Evolutionary conservation across 2,113 vertebrate genomes (phyloP), one percentile per base, ranked within the genome.

Genomic region (Eptesicus fuscus): DNA sequence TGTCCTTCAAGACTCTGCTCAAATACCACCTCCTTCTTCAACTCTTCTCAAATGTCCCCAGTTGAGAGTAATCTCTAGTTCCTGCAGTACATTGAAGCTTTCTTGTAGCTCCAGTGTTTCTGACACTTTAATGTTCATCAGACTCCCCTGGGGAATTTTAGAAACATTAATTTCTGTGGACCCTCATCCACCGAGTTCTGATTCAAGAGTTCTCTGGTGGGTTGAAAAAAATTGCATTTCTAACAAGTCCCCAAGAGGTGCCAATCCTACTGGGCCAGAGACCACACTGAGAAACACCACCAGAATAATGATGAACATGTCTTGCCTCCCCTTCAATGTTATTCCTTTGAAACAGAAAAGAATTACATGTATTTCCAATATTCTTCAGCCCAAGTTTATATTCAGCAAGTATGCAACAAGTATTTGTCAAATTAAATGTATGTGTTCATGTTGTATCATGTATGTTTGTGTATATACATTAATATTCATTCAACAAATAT

Each of bases 401-500:
- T 85, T 83, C 73, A 90, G 74, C 61, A 90, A 47, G 40, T 70
- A 69, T 2, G 16, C 44, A 49, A 90, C 23, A 86, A 95, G 88
- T 95, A 92, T 95, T 88, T 97, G 73, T 91, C 77, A 85, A 90
- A 85, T 90, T 70, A 90, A 88, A 91, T 49, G 25, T 83, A 56
- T 65, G 28, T 70, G 80, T 69, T 18, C 83, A 83, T 56, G 87
- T 77, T 84, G 49, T 51, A 51, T 93, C 87, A 92, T 90, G 35
- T 86, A 91, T 92, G 73, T 89, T 93, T 96, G 73, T 96, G 32
- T 74, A 35, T 71, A 83, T 92, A 95, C 42, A 88, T 85, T 79
- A 77, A 76, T 65, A 90, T 83, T 85, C 77, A 79, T 18, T 95
- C 61, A 86, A 96, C 70, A 92, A 95, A 95, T 94, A 97, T 94